Evolutionary conservation across 2,113 vertebrate genomes (phyloP), one percentile per base, ranked within the genome.

Genomic region (Hirundichthys speculiger): DNA sequence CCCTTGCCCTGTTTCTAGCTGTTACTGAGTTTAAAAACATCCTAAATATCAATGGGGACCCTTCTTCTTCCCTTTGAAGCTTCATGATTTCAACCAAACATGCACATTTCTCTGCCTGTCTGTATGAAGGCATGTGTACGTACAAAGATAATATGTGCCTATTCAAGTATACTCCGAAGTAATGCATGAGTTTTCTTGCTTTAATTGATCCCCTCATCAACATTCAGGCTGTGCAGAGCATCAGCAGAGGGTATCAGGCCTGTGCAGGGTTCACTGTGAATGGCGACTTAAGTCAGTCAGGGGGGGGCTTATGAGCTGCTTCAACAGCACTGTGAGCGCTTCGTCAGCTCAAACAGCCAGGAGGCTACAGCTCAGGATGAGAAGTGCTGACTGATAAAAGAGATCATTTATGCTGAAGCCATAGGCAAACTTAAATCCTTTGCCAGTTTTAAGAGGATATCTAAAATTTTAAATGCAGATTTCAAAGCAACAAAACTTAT

Each of bases 311-410:
- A 62, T 48, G 65, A 48, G 61, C 21, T 0, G 56, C 75, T 66
- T 47, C 25, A 54, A 46, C 55, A 0, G 60, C 69, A 77, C 58
- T 8, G 14, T 38, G 55, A 78, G 57, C 4, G 50, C 59, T 58
- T 52, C 55, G 72, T 83, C 77, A 78, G 58, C 65, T 71, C 58
- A 85, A 79, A 73, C 54, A 64, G 64, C 67, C 62, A 45, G 52
- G 56, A 73, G 69, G 64, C 53, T 69, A 50, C 34, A 56, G 73
- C 75, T 84, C 21, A 43, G 57, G 54, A 74, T 73, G 24, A 67
- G 47, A 14, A 66, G 0, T 64, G 55, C 69, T 74, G 73, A 71
- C 49, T 75, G 55, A 69, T 70, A 20, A 76, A 60, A 79, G 38
- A 47, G 55, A 73, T 54, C 30, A 34, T 34, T 34, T 34, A 34